Evolutionary conservation across 2,797 vertebrate species (phyloP), one percentile per base, ranked within the genome.

Genomic region (Rallus crepitans): DNA sequence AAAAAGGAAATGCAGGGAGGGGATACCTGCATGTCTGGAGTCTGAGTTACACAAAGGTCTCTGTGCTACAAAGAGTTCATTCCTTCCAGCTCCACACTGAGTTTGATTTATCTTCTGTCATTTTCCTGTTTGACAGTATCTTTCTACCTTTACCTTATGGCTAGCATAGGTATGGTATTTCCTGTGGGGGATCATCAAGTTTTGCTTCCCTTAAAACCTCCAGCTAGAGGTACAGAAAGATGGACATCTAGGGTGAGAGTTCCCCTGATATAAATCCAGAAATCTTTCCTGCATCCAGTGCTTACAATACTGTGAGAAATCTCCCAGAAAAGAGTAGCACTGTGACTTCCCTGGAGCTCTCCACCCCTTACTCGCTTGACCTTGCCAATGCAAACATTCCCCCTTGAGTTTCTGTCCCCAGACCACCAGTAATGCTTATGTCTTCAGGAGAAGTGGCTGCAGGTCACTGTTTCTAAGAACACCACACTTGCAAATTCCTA

Each of bases 401-500:
- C n/a, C 17, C 12, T 11, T 3, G 28, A 55, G 24, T 68, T 8
- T 42, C 81, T 87, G 71, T 82, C 56, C 65, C 33, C 45, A 56
- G 19, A 42, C 27, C 64, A 73, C 53, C 78, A 84, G 63, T 6
- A 70, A 57, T 3, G 11, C 45, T 69, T 89, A 6, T 18, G 60
- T 56, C 93, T 82, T 89, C 33, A 71, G 82, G 53, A 93, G 61
- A 93, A 90, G 90, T 68, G 59, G 59, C 77, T 0, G 12, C 84
- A 80, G 75, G 83, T 91, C 2, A 0, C 73, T 84, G 73, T 92
- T 96, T 96, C 95, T 94, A 95, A 93, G 96, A 96, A 95, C 95
- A 92, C 53, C 78, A 65, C 90, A 94, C 93, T 96, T 92, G 92
- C 86, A 87, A 95, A 97, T 96, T 96, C 96, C 94, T 94, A 90